These are phyloP conservation scores for Belgica antarctica DNA, from an alignment of 2,888 invertebrate genomes.

Conservation along the genomic window DNA sequence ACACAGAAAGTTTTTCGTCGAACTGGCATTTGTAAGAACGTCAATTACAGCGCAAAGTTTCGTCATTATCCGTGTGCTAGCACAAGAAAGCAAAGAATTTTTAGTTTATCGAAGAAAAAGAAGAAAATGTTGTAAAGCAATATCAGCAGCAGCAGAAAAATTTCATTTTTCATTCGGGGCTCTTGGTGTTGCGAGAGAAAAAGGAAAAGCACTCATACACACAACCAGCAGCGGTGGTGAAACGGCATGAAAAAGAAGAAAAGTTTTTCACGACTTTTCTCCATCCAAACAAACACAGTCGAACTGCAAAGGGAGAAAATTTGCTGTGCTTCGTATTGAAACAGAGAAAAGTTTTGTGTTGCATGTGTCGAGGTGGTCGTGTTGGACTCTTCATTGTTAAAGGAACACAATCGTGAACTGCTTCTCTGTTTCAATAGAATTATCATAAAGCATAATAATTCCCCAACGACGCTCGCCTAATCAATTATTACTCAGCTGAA, in stretches of 20 bases:
- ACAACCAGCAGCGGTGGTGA: background rate
- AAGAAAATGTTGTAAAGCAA: conserved; percentile 1
- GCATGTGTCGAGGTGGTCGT: conserved; percentile 40
- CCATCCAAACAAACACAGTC: background rate
- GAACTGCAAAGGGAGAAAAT: conserved; percentile 6
- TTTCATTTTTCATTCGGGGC: background rate
- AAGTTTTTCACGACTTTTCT: background rate
- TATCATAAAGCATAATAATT: conserved; percentile 29
- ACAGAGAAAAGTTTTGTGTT: conserved; percentile 30
- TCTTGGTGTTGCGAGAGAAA: background rate
- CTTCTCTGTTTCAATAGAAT: too few relatives aligned
- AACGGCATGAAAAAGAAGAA: conserved; percentile 31
- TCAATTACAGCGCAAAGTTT: background rate
- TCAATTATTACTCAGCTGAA: conserved; percentile 33
- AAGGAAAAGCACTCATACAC: conserved; percentile 39
- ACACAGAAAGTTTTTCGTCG: conserved; percentile 13
- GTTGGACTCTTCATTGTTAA: conserved; percentile 32
- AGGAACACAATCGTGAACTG: background rate
- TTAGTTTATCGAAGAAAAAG: conserved; percentile 24
- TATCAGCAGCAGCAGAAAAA: background rate
- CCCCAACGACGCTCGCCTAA: conserved; percentile 19
- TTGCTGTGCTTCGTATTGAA: background rate
- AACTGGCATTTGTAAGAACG: background rate
- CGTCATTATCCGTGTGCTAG: background rate
- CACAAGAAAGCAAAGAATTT: background rate